These are phyloP conservation scores for Ctenosaura bakeri DNA, from an alignment of 2,797 vertebrate species.

Conservation along the genomic window DNA sequence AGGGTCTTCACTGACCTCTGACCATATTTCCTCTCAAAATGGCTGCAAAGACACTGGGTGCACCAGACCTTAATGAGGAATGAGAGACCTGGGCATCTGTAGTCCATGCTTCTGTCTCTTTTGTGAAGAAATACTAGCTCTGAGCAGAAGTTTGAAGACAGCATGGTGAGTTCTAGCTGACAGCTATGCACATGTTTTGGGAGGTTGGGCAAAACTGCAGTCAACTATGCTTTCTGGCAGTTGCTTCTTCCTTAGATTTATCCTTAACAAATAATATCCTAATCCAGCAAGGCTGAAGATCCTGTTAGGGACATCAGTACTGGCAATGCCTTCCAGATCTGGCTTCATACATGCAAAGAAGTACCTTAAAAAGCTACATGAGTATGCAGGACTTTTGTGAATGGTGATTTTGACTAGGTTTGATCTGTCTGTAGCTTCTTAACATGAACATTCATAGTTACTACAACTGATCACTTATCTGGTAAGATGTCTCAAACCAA, in stretches of 20 bases:
- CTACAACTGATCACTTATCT: neutral
- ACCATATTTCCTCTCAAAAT: neutral
- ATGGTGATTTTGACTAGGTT: neutral
- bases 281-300: neutral
- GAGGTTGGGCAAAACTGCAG: neutral
- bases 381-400: neutral
- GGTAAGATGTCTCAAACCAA: neutral
- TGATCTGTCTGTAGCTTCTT: neutral
- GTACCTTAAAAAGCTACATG: neutral
- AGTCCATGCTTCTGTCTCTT: neutral
- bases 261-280: neutral
- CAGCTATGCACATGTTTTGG: neutral
- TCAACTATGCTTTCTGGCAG: neutral
- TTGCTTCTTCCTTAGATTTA: too few species aligned
- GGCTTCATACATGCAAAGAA: neutral
- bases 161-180: neutral
- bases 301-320: too few species aligned
- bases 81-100: neutral
- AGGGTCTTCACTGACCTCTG: neutral
- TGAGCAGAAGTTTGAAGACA: neutral
- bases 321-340: neutral
- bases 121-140: too few species aligned
- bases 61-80: neutral
- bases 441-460: neutral
- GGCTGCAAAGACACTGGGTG: neutral